A percentile compares a stretch with the other conserved stretches of the same genome.
Conservation (phyloP, 2,888 invertebrate genomes). For the Plebejus argus region DNA sequence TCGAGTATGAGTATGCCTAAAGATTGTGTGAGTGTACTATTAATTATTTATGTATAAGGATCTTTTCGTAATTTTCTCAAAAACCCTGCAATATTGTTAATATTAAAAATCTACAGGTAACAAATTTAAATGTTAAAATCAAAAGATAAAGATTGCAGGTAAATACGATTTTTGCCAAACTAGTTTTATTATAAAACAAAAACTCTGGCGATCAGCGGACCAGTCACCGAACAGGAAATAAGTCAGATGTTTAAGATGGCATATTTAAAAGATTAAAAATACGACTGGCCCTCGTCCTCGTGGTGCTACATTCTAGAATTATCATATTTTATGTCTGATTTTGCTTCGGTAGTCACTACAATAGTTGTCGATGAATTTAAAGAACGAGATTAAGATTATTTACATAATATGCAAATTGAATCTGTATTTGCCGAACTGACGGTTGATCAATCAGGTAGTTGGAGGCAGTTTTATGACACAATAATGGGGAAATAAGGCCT, state of each 20-base stretch:
- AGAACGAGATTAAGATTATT: conserved; percentile 3
- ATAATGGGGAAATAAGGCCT: not conserved
- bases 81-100: not conserved
- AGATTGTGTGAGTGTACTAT: too few species aligned
- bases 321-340: conserved; percentile 22
- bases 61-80: not conserved
- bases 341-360: not conserved
- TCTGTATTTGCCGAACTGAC: not conserved
- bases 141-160: conserved; percentile 1
- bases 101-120: not conserved
- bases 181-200: conserved; percentile 38
- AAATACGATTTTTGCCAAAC: conserved; percentile 35
- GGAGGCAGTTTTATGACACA: not conserved
- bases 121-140: not conserved
- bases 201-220: conserved; percentile 16
- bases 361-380: not conserved
- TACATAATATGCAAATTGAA: conserved; percentile 15
- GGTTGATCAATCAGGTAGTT: not conserved
- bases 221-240: conserved; percentile 27
- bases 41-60: too few species aligned
- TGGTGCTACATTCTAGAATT: not conserved
- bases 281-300: conserved; percentile 8
- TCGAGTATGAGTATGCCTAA: too few species aligned
- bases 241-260: conserved; percentile 22
- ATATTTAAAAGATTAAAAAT: conserved; percentile 14